phyloP scores from a whole-genome alignment of 1,140 invertebrate species.

The Macrobrachium rosenbergii region DNA sequence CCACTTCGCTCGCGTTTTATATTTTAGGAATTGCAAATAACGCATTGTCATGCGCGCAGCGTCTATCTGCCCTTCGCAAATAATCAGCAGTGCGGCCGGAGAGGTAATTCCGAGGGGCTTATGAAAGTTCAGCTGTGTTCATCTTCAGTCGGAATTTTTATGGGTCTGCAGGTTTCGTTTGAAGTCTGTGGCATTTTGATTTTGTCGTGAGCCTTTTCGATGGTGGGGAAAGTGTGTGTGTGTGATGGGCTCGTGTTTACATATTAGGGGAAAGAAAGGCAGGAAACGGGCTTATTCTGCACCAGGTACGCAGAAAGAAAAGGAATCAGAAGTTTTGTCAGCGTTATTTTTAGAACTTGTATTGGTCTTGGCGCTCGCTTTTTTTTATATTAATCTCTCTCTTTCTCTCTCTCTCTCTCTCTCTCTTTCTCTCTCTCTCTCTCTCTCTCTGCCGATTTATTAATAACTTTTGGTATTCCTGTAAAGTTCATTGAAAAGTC shows the following conservation, averaged over 20 bases:
- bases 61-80: background rate
- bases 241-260: slow-evolving; percentile 18
- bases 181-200: slow-evolving; percentile 37
- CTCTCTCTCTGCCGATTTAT: background rate
- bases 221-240: background rate
- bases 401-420: background rate
- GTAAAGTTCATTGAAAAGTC: too few species aligned
- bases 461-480: background rate
- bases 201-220: slow-evolving; percentile 11
- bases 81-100: background rate
- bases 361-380: background rate
- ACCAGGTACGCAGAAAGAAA: too few species aligned
- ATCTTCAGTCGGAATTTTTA: slow-evolving; percentile 15
- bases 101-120: background rate
- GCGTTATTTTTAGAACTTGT: background rate
- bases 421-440: background rate
- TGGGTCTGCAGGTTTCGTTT: slow-evolving; percentile 21
- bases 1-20: background rate
- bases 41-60: background rate
- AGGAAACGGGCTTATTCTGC: too few species aligned
- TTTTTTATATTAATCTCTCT: background rate
- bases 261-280: background rate
- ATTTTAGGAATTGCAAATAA: background rate
- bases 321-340: background rate
- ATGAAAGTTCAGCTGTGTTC: background rate